Percentiles rank a stretch among this genome's conserved stretches.
Conservation (phyloP, 2,113 vertebrate species). For the Rallus limicola region DNA sequence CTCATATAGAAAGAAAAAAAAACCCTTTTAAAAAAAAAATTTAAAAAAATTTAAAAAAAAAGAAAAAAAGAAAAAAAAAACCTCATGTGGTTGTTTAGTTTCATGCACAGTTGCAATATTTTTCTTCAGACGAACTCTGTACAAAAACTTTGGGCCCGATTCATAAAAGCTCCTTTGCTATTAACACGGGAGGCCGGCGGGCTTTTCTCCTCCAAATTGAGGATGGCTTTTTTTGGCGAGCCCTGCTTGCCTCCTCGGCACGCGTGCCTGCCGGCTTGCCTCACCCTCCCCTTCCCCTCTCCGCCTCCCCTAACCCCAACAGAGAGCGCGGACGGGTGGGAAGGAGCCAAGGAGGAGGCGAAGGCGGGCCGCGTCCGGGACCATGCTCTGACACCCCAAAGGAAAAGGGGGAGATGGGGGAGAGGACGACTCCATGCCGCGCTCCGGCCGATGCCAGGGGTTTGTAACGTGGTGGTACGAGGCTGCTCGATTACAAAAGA, state of each 20-base stretch:
- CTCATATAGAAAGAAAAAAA: constrained; percentile 72
- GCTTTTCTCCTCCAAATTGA: constrained; percentile 30
- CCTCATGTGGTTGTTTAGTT: constrained; percentile 81
- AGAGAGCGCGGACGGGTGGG: neutral
- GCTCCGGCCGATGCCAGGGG: neutral
- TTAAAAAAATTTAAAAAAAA: neutral
- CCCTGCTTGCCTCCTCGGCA: neutral
- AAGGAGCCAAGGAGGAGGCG: neutral
- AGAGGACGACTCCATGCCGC: neutral
- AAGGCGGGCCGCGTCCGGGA: neutral
- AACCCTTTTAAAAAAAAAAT: constrained; percentile 11
- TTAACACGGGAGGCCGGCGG: constrained; percentile 79
- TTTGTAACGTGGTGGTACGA: neutral
- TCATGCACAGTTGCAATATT: constrained; percentile 81
- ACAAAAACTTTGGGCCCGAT: constrained; percentile 84
- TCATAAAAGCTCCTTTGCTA: constrained; percentile 82
- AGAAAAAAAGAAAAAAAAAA: constrained; percentile 41
- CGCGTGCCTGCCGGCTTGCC: neutral
- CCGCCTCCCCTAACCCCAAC: neutral
- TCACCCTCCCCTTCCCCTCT: constrained; percentile 6
- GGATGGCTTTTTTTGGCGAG: neutral
- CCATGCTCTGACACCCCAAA: neutral
- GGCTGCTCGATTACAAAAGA: neutral
- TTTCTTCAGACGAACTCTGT: constrained; percentile 80
- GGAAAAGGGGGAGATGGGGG: neutral